Conservation (phyloP, 53 echinoderm and acorn worm genomes). For the Patiria pectinifera region DNA sequence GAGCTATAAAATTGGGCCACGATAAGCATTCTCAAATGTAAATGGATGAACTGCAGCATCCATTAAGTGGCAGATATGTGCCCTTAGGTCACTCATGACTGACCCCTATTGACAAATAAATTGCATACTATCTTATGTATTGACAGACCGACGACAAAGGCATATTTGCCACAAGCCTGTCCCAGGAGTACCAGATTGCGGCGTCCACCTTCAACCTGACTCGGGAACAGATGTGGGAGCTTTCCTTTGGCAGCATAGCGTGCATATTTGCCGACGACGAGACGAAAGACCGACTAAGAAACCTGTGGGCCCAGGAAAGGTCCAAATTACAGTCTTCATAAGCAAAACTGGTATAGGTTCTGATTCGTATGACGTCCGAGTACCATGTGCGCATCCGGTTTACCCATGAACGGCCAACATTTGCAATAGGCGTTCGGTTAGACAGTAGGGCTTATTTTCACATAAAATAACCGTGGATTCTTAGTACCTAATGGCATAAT, state of each 20-base stretch:
- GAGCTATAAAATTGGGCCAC: no score
- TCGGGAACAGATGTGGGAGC: constrained; percentile 71
- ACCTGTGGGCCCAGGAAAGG: constrained; percentile 50
- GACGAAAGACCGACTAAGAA: constrained; percentile 44
- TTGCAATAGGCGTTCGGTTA: no score
- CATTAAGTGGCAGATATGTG: no score
- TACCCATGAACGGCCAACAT: no score
- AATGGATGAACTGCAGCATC: no score
- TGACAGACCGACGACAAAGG: constrained; percentile 96
- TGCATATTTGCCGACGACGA: constrained; percentile 74
- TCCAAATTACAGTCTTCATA: background rate
- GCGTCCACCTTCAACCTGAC: constrained; percentile 77
- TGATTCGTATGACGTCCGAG: background rate
- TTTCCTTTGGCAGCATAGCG: constrained; percentile 77
- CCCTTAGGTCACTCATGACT: no score
- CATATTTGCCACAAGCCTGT: constrained; percentile 81
- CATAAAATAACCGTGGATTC: no score
- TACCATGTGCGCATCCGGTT: background rate
- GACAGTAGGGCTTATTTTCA: no score
- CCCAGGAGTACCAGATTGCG: constrained; percentile 86
- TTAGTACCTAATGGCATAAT: no score
- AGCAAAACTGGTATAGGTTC: background rate
- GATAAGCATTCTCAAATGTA: no score
- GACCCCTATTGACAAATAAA: no score
- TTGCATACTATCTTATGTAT: background rate